phyloP scores from a whole-genome alignment of 2,113 vertebrate genomes.

The Fregata magnificens region DNA sequence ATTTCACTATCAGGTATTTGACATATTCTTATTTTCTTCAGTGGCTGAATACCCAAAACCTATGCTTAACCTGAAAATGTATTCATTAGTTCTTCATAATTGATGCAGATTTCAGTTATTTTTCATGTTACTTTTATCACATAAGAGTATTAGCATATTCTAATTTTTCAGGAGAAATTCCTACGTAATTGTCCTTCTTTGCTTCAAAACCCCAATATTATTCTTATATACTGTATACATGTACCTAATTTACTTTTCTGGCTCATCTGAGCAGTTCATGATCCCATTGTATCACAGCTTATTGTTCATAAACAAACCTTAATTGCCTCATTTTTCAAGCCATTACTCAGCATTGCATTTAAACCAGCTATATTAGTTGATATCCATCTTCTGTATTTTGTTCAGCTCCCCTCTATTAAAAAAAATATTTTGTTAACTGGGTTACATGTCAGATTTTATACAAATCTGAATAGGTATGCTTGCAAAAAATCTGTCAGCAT shows the following conservation, averaged over 20 bases:
- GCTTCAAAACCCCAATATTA: background rate
- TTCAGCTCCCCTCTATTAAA: background rate
- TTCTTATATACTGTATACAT: background rate
- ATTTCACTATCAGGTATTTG: background rate
- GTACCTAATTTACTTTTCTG: background rate
- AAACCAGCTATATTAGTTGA: background rate
- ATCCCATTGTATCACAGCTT: background rate
- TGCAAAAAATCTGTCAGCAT: background rate
- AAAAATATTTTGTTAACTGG: background rate
- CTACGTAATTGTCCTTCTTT: background rate
- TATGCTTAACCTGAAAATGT: background rate
- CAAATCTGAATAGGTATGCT: background rate
- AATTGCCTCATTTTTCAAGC: slow-evolving; percentile 34
- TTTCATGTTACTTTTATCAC: background rate
- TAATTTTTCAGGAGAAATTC: background rate
- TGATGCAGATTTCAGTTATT: background rate
- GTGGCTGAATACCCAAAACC: background rate
- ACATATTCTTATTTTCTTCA: background rate
- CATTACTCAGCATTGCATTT: background rate
- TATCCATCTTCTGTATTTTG: background rate
- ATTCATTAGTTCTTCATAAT: background rate
- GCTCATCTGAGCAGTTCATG: background rate
- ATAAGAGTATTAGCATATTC: background rate
- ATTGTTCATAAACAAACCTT: background rate
- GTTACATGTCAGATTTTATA: background rate